Evolutionary conservation across 2,888 invertebrate genomes (phyloP).

Genomic region (Philonicus albiceps): DNA sequence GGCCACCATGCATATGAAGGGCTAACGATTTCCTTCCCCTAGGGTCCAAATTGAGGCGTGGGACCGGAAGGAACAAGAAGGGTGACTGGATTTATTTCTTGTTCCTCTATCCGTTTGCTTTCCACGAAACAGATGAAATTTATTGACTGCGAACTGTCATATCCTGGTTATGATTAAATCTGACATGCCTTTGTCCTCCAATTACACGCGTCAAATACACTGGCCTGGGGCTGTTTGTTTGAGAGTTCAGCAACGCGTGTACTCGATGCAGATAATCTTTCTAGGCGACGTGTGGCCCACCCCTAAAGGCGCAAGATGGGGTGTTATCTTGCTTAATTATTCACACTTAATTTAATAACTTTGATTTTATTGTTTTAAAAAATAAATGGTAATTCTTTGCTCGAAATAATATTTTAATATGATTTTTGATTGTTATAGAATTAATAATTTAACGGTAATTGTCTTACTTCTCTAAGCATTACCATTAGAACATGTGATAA

Average conservation of each 20-base stretch:
- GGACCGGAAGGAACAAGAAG: conserved; percentile 12
- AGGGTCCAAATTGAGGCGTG: background rate
- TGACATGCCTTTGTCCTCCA: conserved; percentile 53
- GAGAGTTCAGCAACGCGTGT: conserved; percentile 31
- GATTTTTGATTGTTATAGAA: too few relatives aligned
- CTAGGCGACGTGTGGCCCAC: background rate
- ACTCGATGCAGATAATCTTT: background rate
- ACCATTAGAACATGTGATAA: too few relatives aligned
- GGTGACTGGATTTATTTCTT: background rate
- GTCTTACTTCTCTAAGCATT: too few relatives aligned
- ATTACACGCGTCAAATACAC: conserved; percentile 54
- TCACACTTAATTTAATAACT: background rate
- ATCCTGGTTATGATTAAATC: conserved; percentile 53
- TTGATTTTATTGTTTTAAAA: background rate
- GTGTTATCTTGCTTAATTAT: conserved; percentile 1
- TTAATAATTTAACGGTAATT: too few relatives aligned
- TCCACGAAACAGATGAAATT: conserved; percentile 35
- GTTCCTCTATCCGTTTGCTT: background rate
- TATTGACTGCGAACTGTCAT: conserved; percentile 52
- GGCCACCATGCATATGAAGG: background rate
- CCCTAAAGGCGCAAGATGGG: background rate
- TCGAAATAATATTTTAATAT: too few relatives aligned
- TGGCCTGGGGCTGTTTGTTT: conserved; percentile 39
- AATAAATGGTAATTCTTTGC: background rate
- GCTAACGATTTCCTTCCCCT: background rate